Percentiles rank a stretch among this genome's conserved stretches.
Evolutionary conservation across 2,113 vertebrate genomes (phyloP).

Genomic region (Mola mola): DNA sequence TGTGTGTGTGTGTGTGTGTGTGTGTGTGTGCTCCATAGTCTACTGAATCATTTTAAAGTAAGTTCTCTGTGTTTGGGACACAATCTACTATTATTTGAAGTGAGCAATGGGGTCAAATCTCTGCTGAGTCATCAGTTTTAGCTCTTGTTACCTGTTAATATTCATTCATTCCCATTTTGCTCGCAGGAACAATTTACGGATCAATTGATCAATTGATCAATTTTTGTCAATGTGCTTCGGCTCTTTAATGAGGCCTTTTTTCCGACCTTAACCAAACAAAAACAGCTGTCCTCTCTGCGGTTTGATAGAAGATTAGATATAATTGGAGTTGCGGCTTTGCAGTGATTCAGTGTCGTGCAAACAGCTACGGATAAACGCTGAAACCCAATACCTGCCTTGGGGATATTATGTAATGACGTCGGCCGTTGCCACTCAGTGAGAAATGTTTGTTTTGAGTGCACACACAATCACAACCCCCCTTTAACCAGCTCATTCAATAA

Average conservation of each 20-base stretch:
- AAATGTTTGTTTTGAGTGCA: slow-evolving; percentile 22
- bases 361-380: slow-evolving; percentile 9
- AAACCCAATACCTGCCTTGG: slow-evolving; percentile 19
- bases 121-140: too few species aligned
- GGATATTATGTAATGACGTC: neutral
- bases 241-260: slow-evolving; percentile 18
- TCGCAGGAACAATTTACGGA: too few species aligned
- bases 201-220: too few species aligned
- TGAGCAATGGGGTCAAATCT: too few species aligned
- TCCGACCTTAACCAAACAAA: slow-evolving; percentile 17
- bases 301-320: slow-evolving; percentile 18
- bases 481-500: slow-evolving; percentile 24
- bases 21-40: too few species aligned
- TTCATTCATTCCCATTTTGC: too few species aligned
- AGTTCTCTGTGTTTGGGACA: too few species aligned
- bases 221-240: neutral
- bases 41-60: too few species aligned
- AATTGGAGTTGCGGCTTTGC: slow-evolving; percentile 29
- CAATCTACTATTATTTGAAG: too few species aligned
- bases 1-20: too few species aligned
- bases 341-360: slow-evolving; percentile 3
- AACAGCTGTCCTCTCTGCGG: slow-evolving; percentile 1
- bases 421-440: slow-evolving; percentile 1
- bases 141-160: too few species aligned
- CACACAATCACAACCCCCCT: slow-evolving; percentile 7